Base-by-base conservation (phyloP, 2,797 vertebrate genomes). In the Eupleurogrammus muticus region DNA sequence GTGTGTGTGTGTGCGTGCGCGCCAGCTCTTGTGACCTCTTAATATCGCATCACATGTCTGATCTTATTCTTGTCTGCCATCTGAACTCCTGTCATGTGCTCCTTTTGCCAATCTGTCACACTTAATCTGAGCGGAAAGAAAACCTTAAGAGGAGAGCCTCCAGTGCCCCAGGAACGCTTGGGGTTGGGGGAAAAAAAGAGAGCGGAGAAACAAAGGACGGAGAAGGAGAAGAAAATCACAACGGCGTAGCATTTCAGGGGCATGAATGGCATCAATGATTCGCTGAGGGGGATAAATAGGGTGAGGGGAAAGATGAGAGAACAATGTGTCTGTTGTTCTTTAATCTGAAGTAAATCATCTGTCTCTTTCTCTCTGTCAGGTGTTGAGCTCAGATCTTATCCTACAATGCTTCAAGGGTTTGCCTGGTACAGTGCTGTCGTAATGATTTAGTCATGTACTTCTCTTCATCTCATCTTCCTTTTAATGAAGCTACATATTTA, bases 1-100 rank as follows among this genome's bases (percentile, higher is more conserved):
- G 62, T 56, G 49, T 35, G 32, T 36, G 17, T 70, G 32, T 61
- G 71, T 40, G 70, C 54, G 73, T 12, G 78, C n/a, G 66, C 60
- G 53, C 80, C 81, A 86, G 89, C 90, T 86, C 92, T 90, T 87
- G 84, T 94, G 93, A 94, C 91, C 93, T 92, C 89, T 91, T 92
- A 92, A 93, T 93, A 93, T 93, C 90, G 17, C 91, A 92, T 94
- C 92, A 92, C 93, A 94, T 93, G 93, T 92, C 92, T 90, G 91
- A 92, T 93, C 90, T 92, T 90, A 91, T 94, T 94, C 91, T 88
- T 82, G 89, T 92, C 92, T 92, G 90, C 91, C 83, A 87, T 93
- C 54, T 90, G 91, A 93, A 90, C 91, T 89, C 83, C 88, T 87
- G 91, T 94, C 93, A 94, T 94, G 94, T 90, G 92, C 90, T 93